Evolutionary conservation across 1,140 invertebrate species (phyloP).

Genomic region (Platyscapa corneri): DNA sequence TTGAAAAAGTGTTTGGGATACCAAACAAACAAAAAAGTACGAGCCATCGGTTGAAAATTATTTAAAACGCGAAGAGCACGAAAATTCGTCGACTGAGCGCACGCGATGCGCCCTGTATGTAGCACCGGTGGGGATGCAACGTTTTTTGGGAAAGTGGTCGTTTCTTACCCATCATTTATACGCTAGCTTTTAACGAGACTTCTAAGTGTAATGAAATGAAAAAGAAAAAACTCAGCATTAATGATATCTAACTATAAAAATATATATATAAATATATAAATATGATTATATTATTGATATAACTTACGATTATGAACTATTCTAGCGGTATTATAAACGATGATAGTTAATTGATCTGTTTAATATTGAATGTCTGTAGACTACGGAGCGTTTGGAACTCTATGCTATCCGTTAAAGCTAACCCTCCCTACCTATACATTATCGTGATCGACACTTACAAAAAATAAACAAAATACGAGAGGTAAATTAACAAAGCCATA

Average conservation of each 20-base stretch:
- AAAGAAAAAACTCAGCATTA: slow-evolving; percentile 69
- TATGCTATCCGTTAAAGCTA: slow-evolving; percentile 71
- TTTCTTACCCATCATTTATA: slow-evolving; percentile 76
- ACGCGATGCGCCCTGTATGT: slow-evolving; percentile 53
- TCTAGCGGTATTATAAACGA: slow-evolving; percentile 73
- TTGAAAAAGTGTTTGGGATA: slow-evolving; percentile 52
- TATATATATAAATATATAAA: slow-evolving; percentile 65
- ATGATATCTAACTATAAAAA: slow-evolving; percentile 68
- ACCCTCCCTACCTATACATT: slow-evolving; percentile 53
- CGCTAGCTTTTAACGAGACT: slow-evolving; percentile 72
- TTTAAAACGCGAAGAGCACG: neutral
- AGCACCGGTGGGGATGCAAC: slow-evolving; percentile 66
- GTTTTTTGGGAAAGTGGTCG: slow-evolving; percentile 70
- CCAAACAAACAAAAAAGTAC: neutral
- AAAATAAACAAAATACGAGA: slow-evolving; percentile 32
- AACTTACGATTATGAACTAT: slow-evolving; percentile 74
- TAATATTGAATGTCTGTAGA: slow-evolving; percentile 76
- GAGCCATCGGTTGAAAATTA: neutral
- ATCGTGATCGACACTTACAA: slow-evolving; percentile 52
- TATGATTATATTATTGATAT: slow-evolving; percentile 75
- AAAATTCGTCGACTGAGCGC: slow-evolving; percentile 39
- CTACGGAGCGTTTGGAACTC: slow-evolving; percentile 75
- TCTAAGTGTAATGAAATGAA: slow-evolving; percentile 67
- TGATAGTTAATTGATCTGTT: slow-evolving; percentile 75
- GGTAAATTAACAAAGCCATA: slow-evolving; percentile 16